Base-by-base conservation (phyloP, 2,797 vertebrate genomes). In the Benthosema pterotum region DNA sequence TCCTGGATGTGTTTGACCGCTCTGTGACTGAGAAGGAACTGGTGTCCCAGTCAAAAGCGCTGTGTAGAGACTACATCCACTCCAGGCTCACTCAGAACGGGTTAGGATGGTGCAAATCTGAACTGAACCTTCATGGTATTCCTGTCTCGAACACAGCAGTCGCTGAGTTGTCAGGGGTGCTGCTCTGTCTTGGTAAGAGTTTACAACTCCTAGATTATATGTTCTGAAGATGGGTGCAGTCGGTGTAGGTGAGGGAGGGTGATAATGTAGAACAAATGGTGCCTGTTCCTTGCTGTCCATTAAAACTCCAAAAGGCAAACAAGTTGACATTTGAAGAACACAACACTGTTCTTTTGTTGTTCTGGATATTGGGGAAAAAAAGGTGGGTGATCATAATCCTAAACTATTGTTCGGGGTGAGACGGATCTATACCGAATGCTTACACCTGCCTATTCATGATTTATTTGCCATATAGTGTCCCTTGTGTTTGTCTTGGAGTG, bases 51-150 rank as follows among this genome's bases (percentile, higher is more conserved):
- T 94, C 96, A 46, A 99, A 94, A 81, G 93, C 94, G 11, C 88
- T 99, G 51, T 97, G 97, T 83, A 93, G 94, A 51, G 96, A 97
- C 91, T 99, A 94, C 87, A 97, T 99, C 50, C 90, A 95, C 67
- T 97, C 95, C 1, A 94, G 96, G 71, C 91, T 99, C 14, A 84
- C 92, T 75, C 93, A 94, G 68, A 95, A 94, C 0, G 96, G 96
- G 1, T 90, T 98, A 42, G 94, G 93, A 58, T 98, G 95, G 94
- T 95, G 92, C 87, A 94, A 93, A 70, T 87, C 90, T 0, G 95
- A 97, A 65, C 83, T 92, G 45, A 77, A 79, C 55, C 83, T 38
- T 38, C 4, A 2, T 2, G 83, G 83, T 0, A 63, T 91, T 12
- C 87, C 90, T 0, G 81, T 87, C 12, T 91, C 94, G 0, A 93